These are phyloP conservation scores for Volucella inflata DNA, from an alignment of 2,888 invertebrate species.

Conservation along the genomic window DNA sequence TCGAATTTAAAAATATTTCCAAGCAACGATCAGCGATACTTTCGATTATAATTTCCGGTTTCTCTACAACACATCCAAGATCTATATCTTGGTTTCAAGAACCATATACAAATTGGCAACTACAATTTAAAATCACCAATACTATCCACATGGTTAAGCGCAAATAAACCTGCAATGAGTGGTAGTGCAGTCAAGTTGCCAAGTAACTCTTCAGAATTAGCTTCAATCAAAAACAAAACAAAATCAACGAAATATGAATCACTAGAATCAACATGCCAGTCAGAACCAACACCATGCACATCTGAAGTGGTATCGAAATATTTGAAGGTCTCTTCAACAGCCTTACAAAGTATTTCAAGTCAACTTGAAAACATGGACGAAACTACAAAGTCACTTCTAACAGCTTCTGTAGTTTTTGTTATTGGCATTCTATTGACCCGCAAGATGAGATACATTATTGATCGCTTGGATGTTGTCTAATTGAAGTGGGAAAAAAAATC, in stretches of 20 bases:
- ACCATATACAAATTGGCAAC: too few relatives aligned
- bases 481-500: neutral
- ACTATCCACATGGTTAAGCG: too few relatives aligned
- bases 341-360: conserved; percentile 15
- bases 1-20: too few relatives aligned
- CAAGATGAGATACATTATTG: conserved; percentile 78
- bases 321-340: neutral
- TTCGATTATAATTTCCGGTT: too few relatives aligned
- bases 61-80: too few relatives aligned
- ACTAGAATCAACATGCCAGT: neutral
- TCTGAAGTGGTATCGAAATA: neutral
- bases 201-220: too few relatives aligned
- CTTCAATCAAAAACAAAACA: neutral
- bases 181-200: too few relatives aligned
- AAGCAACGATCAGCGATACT: too few relatives aligned
- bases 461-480: conserved; percentile 44
- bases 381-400: conserved; percentile 76
- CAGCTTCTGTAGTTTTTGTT: conserved; percentile 78
- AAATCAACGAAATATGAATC: conserved; percentile 1
- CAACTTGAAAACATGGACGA: conserved; percentile 56
- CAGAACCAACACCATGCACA: conserved; percentile 5
- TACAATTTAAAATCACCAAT: too few relatives aligned
- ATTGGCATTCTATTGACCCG: conserved; percentile 78
- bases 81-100: too few relatives aligned
- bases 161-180: too few relatives aligned